Conservation (phyloP, 1,140 invertebrate genomes). For the Aphaenogaster floridana region DNA sequence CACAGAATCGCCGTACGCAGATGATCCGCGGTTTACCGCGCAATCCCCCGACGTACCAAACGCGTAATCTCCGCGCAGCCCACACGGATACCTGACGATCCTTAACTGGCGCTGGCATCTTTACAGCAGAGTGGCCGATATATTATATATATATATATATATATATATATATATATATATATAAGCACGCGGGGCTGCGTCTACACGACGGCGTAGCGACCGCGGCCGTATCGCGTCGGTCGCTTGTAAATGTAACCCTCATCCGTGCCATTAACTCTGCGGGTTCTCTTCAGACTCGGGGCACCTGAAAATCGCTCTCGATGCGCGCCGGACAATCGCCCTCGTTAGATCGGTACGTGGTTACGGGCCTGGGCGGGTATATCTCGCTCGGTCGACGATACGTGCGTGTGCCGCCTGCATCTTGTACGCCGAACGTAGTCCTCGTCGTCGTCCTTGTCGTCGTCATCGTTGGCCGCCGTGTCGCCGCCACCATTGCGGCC, state of each 20-base stretch:
- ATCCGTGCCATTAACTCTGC: slow-evolving; percentile 54
- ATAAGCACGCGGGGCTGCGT: not conserved
- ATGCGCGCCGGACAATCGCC: slow-evolving; percentile 75
- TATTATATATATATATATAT: slow-evolving; percentile 44
- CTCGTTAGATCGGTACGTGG: slow-evolving; percentile 76
- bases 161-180: not conserved
- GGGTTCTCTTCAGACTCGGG: slow-evolving; percentile 18
- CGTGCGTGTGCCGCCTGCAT: slow-evolving; percentile 70
- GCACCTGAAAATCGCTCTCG: slow-evolving; percentile 73
- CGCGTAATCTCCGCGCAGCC: slow-evolving; percentile 2
- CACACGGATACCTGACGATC: slow-evolving; percentile 28
- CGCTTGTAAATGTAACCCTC: slow-evolving; percentile 40
- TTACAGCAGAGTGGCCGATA: slow-evolving; percentile 63
- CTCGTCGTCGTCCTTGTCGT: slow-evolving; percentile 23
- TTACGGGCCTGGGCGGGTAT: slow-evolving; percentile 48
- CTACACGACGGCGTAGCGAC: slow-evolving; percentile 27
- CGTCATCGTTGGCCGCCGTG: slow-evolving; percentile 11
- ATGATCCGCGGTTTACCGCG: slow-evolving; percentile 23
- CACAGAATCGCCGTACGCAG: not conserved
- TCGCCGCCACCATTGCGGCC: slow-evolving; percentile 31
- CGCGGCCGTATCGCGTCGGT: slow-evolving; percentile 48
- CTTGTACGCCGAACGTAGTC: not conserved
- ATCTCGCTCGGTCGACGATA: slow-evolving; percentile 66
- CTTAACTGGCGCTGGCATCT: slow-evolving; percentile 66
- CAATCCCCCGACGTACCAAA: not conserved